Base-by-base conservation (phyloP, 2,888 invertebrate genomes). In the Aelia acuminata region DNA sequence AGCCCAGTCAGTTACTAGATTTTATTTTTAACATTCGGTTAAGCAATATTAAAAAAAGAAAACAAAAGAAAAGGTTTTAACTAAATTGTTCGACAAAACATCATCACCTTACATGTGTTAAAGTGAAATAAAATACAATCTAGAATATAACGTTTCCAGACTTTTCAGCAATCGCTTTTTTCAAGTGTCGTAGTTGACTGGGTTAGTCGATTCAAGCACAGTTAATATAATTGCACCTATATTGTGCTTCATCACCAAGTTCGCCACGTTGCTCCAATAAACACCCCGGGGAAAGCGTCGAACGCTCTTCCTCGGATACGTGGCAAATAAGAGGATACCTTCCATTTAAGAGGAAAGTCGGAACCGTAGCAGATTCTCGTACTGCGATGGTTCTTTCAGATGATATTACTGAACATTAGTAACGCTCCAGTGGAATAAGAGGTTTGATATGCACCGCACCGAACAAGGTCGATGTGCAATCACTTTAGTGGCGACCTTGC, bases 391-490 rank as follows among this genome's bases (percentile, higher is more conserved):
- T 80, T 31, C 80, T 47, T 80, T n/a, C 43, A 0, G 22, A 39
- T 15, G 80, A 47, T 80, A 80, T 43, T 47, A n/a, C 39, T 13
- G 15, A 22, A n/a, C n/a, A 80, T 80, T 80, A 43, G 43, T 22
- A n/a, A 80, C 80, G 80, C 35, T 80, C 18, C 63, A 70, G 35
- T 70, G 63, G 31, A 70, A 31, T 63, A 35, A 63, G 31, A 43
- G 80, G 43, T 43, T n/a, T 80, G 80, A 3, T n/a, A 80, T 47
- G n/a, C n/a, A 80, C 20, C 39, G 43, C 43, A 80, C 3, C 80
- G 47, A 43, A 80, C 43, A 80, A 80, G 80, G 80, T 80, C 47
- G 43, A 13, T 22, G n/a, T 43, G 80, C 80, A 80, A 80, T 43
- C 80, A 47, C 43, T 43, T 43, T 20, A 4, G 1, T 80, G 15